A percentile compares a stretch with the other conserved stretches of the same genome.
Evolutionary conservation across 2,797 vertebrate species (phyloP).

Genomic region (Pangasius sanitwongsei): DNA sequence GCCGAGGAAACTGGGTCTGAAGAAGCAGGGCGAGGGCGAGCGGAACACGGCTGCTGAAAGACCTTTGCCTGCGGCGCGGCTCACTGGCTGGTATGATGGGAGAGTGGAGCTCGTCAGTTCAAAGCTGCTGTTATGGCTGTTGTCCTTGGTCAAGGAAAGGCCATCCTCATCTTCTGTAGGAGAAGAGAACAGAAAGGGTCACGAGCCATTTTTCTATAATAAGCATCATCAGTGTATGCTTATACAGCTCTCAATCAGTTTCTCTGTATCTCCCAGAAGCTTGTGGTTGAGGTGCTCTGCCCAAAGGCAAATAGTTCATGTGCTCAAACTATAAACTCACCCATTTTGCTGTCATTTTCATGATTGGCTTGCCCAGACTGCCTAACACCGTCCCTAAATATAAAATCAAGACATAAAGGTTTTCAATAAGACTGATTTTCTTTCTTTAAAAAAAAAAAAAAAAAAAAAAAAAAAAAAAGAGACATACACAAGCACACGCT

Average conservation of each 20-base stretch:
- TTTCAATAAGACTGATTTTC: not conserved
- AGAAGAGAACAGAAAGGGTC: not conserved
- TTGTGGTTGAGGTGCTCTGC: not conserved
- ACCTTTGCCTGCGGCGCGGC: constrained; percentile 76
- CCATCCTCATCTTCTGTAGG: constrained; percentile 88
- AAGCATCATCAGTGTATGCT: too few species aligned
- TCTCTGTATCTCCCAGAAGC: not conserved
- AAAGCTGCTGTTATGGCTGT: constrained; percentile 97
- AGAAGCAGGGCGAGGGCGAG: constrained; percentile 91
- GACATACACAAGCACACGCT: constrained; percentile 34
- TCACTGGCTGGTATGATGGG: constrained; percentile 92
- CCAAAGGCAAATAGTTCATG: not conserved
- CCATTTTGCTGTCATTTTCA: constrained; percentile 70
- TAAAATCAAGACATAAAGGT: not conserved
- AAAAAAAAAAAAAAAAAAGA: too few species aligned
- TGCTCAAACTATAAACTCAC: constrained; percentile 61
- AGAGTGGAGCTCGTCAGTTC: constrained; percentile 93
- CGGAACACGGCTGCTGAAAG: constrained; percentile 77
- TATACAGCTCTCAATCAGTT: not conserved
- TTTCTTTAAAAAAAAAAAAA: not conserved
- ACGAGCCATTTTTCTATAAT: not conserved
- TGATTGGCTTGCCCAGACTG: constrained; percentile 64
- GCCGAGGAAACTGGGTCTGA: constrained; percentile 88
- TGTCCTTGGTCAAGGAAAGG: constrained; percentile 84
- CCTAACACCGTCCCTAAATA: constrained; percentile 69